Conservation (phyloP, 2,888 invertebrate genomes). For the Synanthedon andrenaeformis region DNA sequence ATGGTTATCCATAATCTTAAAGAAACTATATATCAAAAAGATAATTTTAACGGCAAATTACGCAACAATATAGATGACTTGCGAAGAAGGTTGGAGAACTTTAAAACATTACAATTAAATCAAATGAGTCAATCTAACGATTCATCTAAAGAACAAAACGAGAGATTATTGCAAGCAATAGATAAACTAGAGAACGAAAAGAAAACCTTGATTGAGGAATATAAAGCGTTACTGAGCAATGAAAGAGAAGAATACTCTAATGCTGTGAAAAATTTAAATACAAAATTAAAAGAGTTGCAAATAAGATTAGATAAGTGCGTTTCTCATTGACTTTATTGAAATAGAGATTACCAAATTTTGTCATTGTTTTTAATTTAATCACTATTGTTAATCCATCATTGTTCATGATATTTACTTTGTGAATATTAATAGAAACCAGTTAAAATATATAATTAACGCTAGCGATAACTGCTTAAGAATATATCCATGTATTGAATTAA, state of each 20-base stretch:
- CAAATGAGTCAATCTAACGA: slow-evolving; percentile 28
- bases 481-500: no score
- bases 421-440: no score
- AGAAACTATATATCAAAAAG: slow-evolving; percentile 34
- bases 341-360: background rate
- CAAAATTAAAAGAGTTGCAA: slow-evolving; percentile 38
- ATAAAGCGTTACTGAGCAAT: slow-evolving; percentile 56
- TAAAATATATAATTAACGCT: no score
- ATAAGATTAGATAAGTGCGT: slow-evolving; percentile 43
- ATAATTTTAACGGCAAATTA: slow-evolving; percentile 25
- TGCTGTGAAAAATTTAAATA: slow-evolving; percentile 37
- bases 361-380: no score
- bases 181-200: slow-evolving; percentile 57
- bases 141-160: slow-evolving; percentile 48
- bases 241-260: slow-evolving; percentile 61
- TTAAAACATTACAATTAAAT: slow-evolving; percentile 20
- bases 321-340: slow-evolving; percentile 1
- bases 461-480: no score
- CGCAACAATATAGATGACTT: slow-evolving; percentile 24
- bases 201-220: slow-evolving; percentile 48
- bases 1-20: slow-evolving; percentile 33
- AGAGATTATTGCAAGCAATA: slow-evolving; percentile 42
- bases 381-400: no score
- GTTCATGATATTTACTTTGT: no score
- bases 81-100: slow-evolving; percentile 26